Conservation (phyloP, 1,140 invertebrate genomes). For the Hestina assimilis region DNA sequence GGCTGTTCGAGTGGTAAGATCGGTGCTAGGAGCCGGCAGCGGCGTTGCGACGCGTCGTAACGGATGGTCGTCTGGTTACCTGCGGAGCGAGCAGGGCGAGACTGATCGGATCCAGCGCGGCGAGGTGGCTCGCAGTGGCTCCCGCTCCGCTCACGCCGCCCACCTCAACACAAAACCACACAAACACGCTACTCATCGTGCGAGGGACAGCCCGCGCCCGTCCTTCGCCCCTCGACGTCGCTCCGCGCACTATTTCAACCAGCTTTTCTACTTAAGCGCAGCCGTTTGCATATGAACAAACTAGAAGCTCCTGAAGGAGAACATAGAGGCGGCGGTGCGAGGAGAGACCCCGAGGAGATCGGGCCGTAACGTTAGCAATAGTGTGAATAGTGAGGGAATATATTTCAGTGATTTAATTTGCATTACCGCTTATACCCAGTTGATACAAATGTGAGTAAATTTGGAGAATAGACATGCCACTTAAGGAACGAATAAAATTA, state of each 20-base stretch:
- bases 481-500: slow-evolving; percentile 57
- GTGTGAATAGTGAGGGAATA: slow-evolving; percentile 61
- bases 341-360: slow-evolving; percentile 57
- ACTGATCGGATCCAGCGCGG: slow-evolving; percentile 71
- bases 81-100: slow-evolving; percentile 74
- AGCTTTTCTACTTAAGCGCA: slow-evolving; percentile 33
- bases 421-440: slow-evolving; percentile 69
- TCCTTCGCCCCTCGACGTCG: slow-evolving; percentile 41
- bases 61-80: slow-evolving; percentile 59
- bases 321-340: slow-evolving; percentile 49
- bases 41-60: slow-evolving; percentile 35
- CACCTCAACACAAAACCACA: slow-evolving; percentile 78
- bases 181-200: slow-evolving; percentile 76
- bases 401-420: slow-evolving; percentile 63
- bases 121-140: slow-evolving; percentile 68
- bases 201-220: slow-evolving; percentile 48
- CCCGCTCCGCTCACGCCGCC: slow-evolving; percentile 72
- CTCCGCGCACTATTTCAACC: slow-evolving; percentile 41
- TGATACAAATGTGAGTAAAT: slow-evolving; percentile 68
- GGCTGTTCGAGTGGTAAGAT: slow-evolving; percentile 26
- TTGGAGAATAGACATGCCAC: slow-evolving; percentile 67
- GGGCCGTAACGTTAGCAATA: slow-evolving; percentile 65
- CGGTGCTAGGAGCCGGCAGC: slow-evolving; percentile 17
- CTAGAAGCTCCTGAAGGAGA: slow-evolving; percentile 35
- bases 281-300: slow-evolving; percentile 31